Percentiles rank a stretch among this genome's conserved stretches.
Evolutionary conservation across 2,113 vertebrate genomes (phyloP).

Genomic region (Greenwoodochromis staneri): DNA sequence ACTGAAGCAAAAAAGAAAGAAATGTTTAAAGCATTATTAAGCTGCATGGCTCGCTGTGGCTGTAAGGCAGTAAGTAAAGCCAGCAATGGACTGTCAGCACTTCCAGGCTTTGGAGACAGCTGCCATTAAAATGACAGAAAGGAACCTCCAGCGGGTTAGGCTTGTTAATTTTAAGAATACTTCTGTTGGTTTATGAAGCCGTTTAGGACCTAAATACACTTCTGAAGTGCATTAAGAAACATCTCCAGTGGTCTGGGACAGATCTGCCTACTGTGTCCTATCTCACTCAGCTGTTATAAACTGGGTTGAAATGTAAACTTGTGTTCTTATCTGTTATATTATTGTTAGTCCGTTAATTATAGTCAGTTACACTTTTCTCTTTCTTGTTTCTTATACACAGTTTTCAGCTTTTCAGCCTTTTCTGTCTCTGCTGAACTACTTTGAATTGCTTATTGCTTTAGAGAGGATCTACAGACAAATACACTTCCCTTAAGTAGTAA

Average conservation of each 20-base stretch:
- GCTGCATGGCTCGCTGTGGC: neutral
- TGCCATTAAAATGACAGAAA: neutral
- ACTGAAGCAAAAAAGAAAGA: neutral
- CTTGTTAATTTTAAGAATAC: neutral
- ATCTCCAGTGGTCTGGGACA: neutral
- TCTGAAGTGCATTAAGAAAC: neutral
- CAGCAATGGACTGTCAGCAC: neutral
- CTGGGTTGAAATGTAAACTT: neutral
- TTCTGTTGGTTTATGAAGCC: neutral
- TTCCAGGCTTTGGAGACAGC: neutral
- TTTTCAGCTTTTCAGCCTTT: neutral
- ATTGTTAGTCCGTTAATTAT: neutral
- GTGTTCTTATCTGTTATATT: neutral
- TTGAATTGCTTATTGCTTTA: neutral
- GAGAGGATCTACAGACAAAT: neutral
- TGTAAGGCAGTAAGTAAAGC: neutral
- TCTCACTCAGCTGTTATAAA: neutral
- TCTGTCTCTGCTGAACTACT: neutral
- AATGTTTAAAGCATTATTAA: neutral
- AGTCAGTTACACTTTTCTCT: neutral
- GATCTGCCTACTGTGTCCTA: neutral
- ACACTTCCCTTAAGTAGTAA: neutral
- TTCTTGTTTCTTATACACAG: neutral
- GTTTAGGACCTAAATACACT: neutral
- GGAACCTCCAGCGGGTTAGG: neutral